Evolutionary conservation across 2,113 vertebrate genomes (phyloP).

Genomic region (Litocranius walleri): DNA sequence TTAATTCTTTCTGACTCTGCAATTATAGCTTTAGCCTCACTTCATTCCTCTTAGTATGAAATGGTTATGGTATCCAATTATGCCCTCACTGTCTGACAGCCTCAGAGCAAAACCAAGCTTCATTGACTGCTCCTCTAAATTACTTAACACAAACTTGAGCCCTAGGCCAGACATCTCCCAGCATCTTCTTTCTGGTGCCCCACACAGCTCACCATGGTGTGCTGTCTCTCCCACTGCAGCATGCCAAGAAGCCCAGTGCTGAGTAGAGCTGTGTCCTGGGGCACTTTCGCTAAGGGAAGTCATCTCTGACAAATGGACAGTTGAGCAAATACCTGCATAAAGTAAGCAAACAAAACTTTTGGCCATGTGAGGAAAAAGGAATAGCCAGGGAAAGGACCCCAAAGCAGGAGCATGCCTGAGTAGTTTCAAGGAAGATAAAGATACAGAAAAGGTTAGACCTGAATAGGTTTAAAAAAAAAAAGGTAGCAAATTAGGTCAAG

Average conservation of each 20-base stretch:
- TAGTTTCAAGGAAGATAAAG: background rate
- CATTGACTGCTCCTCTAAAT: background rate
- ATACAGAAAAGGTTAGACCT: background rate
- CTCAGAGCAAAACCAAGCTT: background rate
- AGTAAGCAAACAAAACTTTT: background rate
- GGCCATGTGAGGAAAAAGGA: background rate
- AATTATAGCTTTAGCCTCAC: background rate
- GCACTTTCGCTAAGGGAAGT: background rate
- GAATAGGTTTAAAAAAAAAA: background rate
- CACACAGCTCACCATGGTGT: too few species aligned
- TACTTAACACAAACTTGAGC: background rate
- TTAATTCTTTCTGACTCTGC: background rate
- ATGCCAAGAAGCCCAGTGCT: background rate
- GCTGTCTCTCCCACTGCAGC: background rate
- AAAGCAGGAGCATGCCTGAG: background rate
- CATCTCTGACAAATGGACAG: background rate
- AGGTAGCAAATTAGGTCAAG: background rate
- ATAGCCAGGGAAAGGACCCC: background rate
- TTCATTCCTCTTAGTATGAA: background rate
- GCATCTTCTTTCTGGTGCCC: background rate
- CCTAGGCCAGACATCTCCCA: background rate
- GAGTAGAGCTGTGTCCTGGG: background rate
- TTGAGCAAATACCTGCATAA: background rate
- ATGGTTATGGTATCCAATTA: background rate
- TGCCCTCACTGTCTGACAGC: background rate